Conservation (phyloP, 2,888 invertebrate species). For the Athrips mouffetella region DNA sequence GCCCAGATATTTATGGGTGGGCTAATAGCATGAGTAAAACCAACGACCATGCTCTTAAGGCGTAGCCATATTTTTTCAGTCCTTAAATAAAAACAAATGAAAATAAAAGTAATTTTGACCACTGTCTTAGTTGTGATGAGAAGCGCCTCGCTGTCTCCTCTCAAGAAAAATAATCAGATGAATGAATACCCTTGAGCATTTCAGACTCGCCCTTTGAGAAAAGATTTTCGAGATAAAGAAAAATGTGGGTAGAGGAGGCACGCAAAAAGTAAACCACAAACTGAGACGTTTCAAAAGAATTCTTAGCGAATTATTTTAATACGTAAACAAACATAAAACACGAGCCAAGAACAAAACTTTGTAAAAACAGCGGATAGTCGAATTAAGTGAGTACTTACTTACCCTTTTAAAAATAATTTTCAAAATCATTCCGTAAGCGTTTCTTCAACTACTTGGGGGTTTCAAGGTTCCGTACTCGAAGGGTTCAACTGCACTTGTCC, state of each 20-base stretch:
- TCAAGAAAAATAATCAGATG: conserved; percentile 59
- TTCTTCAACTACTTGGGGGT: no score
- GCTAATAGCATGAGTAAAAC: conserved; percentile 66
- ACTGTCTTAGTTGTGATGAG: conserved; percentile 48
- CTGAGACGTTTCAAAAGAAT: conserved; percentile 55
- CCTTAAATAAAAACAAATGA: no score
- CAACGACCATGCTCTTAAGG: conserved; percentile 45
- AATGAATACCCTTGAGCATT: conserved; percentile 63
- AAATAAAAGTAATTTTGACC: conserved; percentile 25
- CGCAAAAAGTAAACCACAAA: conserved; percentile 47
- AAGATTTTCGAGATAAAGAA: conserved; percentile 60
- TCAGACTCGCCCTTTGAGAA: conserved; percentile 59
- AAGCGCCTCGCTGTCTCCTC: conserved; percentile 49
- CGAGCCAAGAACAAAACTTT: neutral
- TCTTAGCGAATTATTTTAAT: conserved; percentile 45
- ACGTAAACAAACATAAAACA: conserved; percentile 18
- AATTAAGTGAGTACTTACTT: no score
- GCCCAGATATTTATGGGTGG: conserved; percentile 71
- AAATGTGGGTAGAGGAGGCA: conserved; percentile 46
- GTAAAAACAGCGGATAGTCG: neutral
- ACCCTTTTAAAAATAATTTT: no score
- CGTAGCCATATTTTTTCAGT: no score
- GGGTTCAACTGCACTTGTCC: no score
- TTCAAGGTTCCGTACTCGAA: no score
- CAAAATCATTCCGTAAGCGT: no score